Conservation (phyloP, 2,888 invertebrate genomes). For the Bunonema sp. region DNA sequence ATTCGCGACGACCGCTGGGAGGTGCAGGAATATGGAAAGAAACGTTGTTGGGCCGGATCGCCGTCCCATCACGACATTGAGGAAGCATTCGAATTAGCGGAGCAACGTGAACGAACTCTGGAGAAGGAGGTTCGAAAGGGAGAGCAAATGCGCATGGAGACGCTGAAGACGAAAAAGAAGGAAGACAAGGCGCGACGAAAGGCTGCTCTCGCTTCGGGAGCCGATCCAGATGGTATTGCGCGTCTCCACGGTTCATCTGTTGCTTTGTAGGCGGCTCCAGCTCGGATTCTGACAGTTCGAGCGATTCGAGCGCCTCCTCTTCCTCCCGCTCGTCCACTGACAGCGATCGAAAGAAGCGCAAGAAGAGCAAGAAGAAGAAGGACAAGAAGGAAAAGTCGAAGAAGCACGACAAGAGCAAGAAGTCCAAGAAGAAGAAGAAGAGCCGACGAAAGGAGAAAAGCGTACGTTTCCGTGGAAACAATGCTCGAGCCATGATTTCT, state of each 20-base stretch:
- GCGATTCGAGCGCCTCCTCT: no score
- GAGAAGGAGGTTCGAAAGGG: conserved; percentile 6
- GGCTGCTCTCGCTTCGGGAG: neutral
- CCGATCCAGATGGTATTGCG: no score
- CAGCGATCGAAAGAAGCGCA: neutral
- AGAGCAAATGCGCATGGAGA: conserved; percentile 5
- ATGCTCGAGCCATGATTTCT: conserved; percentile 5
- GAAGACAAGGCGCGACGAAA: neutral
- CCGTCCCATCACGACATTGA: conserved; percentile 14
- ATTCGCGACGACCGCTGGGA: no score
- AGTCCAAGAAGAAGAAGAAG: no score
- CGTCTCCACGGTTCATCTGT: no score
- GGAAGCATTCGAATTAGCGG: conserved; percentile 9
- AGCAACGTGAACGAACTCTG: neutral
- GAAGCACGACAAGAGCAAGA: neutral
- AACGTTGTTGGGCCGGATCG: conserved; percentile 14
- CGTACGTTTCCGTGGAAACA: neutral
- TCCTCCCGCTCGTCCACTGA: neutral
- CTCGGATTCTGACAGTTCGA: no score
- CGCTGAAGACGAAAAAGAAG: neutral
- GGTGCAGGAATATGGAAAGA: no score
- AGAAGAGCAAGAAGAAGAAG: conserved; percentile 9
- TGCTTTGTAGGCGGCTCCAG: no score
- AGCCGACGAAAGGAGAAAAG: no score
- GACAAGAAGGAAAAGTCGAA: conserved; percentile 3